Conservation (phyloP, 2,888 invertebrate genomes). For the Harpagoxenus sublaevis region DNA sequence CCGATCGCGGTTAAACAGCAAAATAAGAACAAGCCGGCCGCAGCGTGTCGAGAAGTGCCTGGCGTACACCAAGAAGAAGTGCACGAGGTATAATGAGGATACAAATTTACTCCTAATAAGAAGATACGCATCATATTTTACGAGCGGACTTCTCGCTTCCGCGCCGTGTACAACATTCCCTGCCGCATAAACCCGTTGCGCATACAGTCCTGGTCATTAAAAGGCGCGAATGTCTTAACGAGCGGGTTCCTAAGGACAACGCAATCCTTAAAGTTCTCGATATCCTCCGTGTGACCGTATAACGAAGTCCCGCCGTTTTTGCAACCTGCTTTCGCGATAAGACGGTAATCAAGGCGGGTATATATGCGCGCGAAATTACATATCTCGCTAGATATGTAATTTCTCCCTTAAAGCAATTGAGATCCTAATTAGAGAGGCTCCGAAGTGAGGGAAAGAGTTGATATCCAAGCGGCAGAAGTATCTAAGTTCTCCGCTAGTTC, state of each 20-base stretch:
- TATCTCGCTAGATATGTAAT: not conserved
- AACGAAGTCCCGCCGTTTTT: conserved; percentile 7
- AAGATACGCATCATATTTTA: conserved; percentile 84
- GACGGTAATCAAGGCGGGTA: not conserved
- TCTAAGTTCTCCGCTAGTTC: not conserved
- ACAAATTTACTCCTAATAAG: conserved; percentile 85
- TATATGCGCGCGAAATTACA: conserved; percentile 1
- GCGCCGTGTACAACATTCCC: conserved; percentile 75
- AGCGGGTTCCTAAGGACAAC: conserved; percentile 58
- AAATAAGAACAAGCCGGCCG: conserved; percentile 47
- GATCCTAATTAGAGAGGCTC: not conserved
- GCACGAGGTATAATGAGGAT: conserved; percentile 81
- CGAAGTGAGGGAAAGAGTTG: not conserved
- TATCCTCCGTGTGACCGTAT: conserved; percentile 27
- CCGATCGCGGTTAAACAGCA: conserved; percentile 59
- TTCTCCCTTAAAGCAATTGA: conserved; percentile 1
- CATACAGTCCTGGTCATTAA: conserved; percentile 61
- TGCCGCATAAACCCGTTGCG: conserved; percentile 73
- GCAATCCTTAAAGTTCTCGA: conserved; percentile 47
- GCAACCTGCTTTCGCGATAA: not conserved
- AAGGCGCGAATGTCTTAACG: conserved; percentile 75
- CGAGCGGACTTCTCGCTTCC: conserved; percentile 77
- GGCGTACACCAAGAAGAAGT: conserved; percentile 38
- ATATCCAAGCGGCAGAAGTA: not conserved
- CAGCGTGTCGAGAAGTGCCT: conserved; percentile 13